Base-by-base conservation (phyloP, 2,888 invertebrate species). In the Macrosoma leucophasiata region DNA sequence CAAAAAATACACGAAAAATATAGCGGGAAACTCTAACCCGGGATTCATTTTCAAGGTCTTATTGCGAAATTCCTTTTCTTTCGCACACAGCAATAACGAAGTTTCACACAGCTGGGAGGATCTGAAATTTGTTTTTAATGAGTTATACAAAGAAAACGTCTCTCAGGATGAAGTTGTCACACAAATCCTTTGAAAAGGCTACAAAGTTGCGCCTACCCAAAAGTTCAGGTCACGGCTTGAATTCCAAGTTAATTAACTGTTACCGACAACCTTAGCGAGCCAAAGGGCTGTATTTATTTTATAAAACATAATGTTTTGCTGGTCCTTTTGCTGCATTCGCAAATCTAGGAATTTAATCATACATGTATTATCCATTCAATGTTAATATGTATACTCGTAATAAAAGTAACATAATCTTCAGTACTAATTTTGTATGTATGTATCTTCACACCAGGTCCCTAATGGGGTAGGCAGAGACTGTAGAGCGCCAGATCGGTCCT, bases 81-180 rank as follows among this genome's bases (percentile, higher is more conserved):
- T 40, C 34, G n/a, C n/a, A 39, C 43, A 49, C 58, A 62, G 52
- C 48, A 50, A 48, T 50, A 50, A 44, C 40, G 30, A 47, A 48
- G 44, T 52, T 44, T 45, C 46, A 50, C 43, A 50, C 47, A 36
- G 36, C 48, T 40, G 42, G 28, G 32, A 53, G 48, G 48, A 53
- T 59, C 48, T 40, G 46, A 52, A 62, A 65, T 68, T 67, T 56
- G 58, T 63, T 69, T 62, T 62, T 62, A 68, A 69, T 62, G 62
- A 68, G 59, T 70, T 60, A 58, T 58, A 50, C 54, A 52, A 63
- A 60, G 61, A 59, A 62, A 60, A 53, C 50, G 57, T 58, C 55
- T 55, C 52, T 46, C 46, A 44, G 46, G 51, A 54, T 57, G 46
- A 55, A 59, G 53, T 62, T 58, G 41, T 29, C 46, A 41, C 46